Evolutionary conservation across 2,888 invertebrate species (phyloP).

Genomic region (Drosophila nr. perissopoda): DNA sequence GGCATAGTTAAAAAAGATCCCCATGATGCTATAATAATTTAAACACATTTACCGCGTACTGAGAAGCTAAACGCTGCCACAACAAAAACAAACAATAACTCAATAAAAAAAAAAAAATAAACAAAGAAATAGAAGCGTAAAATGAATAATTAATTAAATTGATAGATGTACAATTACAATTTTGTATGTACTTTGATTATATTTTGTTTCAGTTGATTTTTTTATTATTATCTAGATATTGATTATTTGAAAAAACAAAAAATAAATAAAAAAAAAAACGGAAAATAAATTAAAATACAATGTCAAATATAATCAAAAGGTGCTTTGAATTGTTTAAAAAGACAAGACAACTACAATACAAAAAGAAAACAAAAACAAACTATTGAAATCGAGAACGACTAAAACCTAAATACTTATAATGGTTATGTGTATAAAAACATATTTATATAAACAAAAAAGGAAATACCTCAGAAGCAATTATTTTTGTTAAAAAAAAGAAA

Average conservation of each 20-base stretch:
- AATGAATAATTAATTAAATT: conserved; percentile 18
- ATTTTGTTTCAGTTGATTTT: conserved; percentile 58
- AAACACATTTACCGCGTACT: conserved; percentile 56
- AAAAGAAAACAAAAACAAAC: conserved; percentile 55
- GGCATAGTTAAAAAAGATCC: conserved; percentile 17
- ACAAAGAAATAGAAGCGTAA: conserved; percentile 17
- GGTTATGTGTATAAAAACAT: conserved; percentile 70
- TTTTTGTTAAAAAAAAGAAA: conserved; percentile 75
- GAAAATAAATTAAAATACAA: conserved; percentile 51
- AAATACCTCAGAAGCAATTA: conserved; percentile 83
- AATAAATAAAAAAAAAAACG: conserved; percentile 36
- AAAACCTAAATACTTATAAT: conserved; percentile 75
- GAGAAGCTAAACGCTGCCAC: conserved; percentile 81
- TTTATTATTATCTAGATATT: conserved; percentile 33
- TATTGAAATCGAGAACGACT: conserved; percentile 68
- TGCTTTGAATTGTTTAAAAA: conserved; percentile 82
- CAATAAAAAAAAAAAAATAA: conserved; percentile 11
- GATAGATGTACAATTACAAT: conserved; percentile 31
- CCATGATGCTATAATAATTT: conserved; percentile 40
- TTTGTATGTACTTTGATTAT: conserved; percentile 66
- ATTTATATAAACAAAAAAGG: conserved; percentile 76
- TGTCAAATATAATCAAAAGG: conserved; percentile 83
- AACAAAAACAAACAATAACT: conserved; percentile 43
- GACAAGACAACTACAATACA: conserved; percentile 70
- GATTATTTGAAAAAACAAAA: conserved; percentile 49